phyloP scores from a whole-genome alignment of 1,140 invertebrate genomes.

The Pogonomyrmex barbatus region DNA sequence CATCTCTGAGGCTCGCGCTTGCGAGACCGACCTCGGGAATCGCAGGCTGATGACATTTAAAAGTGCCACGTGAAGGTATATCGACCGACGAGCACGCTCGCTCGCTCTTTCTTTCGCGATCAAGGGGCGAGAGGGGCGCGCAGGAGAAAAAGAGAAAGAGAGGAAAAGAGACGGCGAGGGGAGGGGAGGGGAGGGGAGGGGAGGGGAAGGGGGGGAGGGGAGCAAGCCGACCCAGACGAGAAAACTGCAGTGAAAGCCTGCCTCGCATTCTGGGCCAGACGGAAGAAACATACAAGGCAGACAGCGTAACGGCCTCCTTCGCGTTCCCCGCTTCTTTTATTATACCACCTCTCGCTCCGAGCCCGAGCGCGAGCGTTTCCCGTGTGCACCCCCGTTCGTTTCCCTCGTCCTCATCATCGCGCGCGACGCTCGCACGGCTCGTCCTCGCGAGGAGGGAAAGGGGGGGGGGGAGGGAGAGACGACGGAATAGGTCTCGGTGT shows the following conservation, averaged over 20 bases:
- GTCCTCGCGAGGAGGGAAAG: conserved; percentile 16
- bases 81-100: conserved; percentile 64
- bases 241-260: conserved; percentile 80
- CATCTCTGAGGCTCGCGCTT: conserved; percentile 39
- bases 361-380: conserved; percentile 36
- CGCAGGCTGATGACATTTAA: conserved; percentile 77
- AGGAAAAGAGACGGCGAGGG: conserved; percentile 28
- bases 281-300: conserved; percentile 78
- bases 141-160: conserved; percentile 19
- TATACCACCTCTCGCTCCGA: conserved; percentile 42
- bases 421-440: conserved; percentile 34
- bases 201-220: conserved; percentile 42
- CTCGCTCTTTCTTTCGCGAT: background rate
- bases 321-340: conserved; percentile 49
- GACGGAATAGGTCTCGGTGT: conserved; percentile 37
- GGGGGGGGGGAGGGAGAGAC: background rate
- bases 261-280: conserved; percentile 79
- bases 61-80: conserved; percentile 77
- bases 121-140: conserved; percentile 13
- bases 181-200: conserved; percentile 47
- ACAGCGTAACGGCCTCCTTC: conserved; percentile 75
- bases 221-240: conserved; percentile 77
- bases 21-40: conserved; percentile 64
- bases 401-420: conserved; percentile 32
- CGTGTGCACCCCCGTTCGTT: conserved; percentile 51